Base-by-base conservation (phyloP, 2,113 vertebrate genomes). In the Columba livia region DNA sequence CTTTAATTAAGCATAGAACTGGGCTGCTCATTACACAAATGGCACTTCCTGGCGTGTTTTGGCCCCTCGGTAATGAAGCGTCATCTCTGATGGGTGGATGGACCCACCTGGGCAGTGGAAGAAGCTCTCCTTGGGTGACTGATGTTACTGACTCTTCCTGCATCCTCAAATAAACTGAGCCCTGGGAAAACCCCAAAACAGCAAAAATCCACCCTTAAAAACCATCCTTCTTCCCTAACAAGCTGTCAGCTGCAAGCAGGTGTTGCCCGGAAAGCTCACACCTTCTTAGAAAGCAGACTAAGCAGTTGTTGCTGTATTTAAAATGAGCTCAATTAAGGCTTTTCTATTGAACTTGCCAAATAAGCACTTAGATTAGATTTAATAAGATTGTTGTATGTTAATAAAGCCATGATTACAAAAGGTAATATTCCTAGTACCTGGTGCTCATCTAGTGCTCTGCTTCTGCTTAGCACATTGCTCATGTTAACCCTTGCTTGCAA, bases 301-400 rank as follows among this genome's bases (percentile, higher is more conserved):
- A 97, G 94, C 96, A 94, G 94, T 90, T 85, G 96, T 89, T 93
- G 92, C 96, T 96, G 72, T 85, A 90, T 96, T 96, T 96, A 92
- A 97, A 94, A 61, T 0, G 8, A 79, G 86, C 95, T 92, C 96
- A 96, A 95, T 97, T 96, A 95, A 93, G 89, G 86, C 48, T 97
- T 96, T 97, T 96, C 92, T 94, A 89, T 75, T 95, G 96, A 96
- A 96, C 73, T 86, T 96, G 96, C 93, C 96, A 96, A 90, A 97
- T 89, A 97, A 97, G 96, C 96, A 96, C 94, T 96, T 95, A 93
- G 92, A 94, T 92, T 74, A 94, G 93, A 95, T 96, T 95, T 95
- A 96, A 96, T 94, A 93, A 95, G 96, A 89, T 84, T 92, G 86
- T 93, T 75, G 61, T 90, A 50, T 87, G 92, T 92, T 96, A 96